Evolutionary conservation across 2,888 invertebrate species (phyloP).

Genomic region (Buathra laborator): DNA sequence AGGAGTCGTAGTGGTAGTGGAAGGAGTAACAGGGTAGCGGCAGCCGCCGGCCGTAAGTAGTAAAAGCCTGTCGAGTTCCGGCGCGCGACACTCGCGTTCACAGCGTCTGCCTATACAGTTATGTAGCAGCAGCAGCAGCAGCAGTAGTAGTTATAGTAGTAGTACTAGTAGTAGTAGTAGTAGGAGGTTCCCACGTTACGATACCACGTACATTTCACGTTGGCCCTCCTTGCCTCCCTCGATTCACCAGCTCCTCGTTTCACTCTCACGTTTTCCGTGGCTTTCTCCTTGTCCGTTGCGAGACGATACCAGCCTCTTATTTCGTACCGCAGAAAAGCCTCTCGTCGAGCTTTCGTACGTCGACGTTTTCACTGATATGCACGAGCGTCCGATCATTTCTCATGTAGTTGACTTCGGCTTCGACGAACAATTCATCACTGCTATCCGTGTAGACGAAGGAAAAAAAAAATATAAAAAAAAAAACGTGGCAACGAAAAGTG

Average conservation of each 20-base stretch:
- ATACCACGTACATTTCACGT: slow-evolving; percentile 60
- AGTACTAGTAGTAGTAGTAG: slow-evolving; percentile 46
- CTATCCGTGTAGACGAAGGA: neutral
- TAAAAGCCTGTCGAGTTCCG: slow-evolving; percentile 62
- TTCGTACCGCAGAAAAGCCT: neutral
- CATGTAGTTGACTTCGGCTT: neutral
- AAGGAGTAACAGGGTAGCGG: slow-evolving; percentile 46
- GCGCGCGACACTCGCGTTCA: slow-evolving; percentile 61
- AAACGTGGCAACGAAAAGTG: neutral
- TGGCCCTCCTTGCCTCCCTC: slow-evolving; percentile 45
- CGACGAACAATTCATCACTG: neutral
- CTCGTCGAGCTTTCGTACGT: neutral
- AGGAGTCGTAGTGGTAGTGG: slow-evolving; percentile 41
- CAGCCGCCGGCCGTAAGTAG: slow-evolving; percentile 62
- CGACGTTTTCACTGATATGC: slow-evolving; percentile 21
- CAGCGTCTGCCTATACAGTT: slow-evolving; percentile 49
- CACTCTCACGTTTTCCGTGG: slow-evolving; percentile 4
- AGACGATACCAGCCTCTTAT: neutral
- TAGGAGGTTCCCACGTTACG: slow-evolving; percentile 46
- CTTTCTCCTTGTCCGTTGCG: neutral
- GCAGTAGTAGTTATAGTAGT: slow-evolving; percentile 42
- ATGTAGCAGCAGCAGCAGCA: slow-evolving; percentile 48
- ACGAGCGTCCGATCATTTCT: slow-evolving; percentile 8
- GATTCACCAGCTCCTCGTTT: slow-evolving; percentile 1
- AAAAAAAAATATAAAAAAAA: neutral